Evolutionary conservation across 2,888 invertebrate genomes (phyloP).

Genomic region (Plebejus anna): DNA sequence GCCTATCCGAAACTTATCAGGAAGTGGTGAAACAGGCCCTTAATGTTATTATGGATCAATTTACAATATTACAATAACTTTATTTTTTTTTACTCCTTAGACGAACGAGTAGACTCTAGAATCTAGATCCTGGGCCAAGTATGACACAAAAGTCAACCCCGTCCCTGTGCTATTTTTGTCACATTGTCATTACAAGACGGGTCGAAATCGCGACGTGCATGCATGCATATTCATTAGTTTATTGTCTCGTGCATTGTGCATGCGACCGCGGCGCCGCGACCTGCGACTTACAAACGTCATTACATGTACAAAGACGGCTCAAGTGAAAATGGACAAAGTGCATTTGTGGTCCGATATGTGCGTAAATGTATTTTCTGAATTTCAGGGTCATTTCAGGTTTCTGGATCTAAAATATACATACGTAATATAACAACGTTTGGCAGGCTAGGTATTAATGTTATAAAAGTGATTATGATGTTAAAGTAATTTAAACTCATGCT

Average conservation of each 20-base stretch:
- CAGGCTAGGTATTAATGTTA: too few species aligned
- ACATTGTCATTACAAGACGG: conserved; percentile 73
- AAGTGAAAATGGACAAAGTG: neutral
- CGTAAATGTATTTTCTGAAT: neutral
- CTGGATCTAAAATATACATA: too few species aligned
- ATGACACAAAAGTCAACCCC: neutral
- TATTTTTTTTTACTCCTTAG: too few species aligned
- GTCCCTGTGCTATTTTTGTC: conserved; percentile 63
- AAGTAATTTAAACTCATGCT: neutral
- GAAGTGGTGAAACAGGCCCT: too few species aligned
- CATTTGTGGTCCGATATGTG: too few species aligned
- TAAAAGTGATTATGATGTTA: too few species aligned
- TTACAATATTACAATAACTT: too few species aligned
- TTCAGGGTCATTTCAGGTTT: neutral
- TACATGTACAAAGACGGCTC: neutral
- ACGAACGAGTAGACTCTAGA: neutral
- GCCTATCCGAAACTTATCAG: too few species aligned
- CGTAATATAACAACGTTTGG: too few species aligned
- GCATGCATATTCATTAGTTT: conserved; percentile 73
- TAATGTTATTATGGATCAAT: too few species aligned
- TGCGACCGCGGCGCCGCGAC: conserved; percentile 46
- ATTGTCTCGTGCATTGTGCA: conserved; percentile 71
- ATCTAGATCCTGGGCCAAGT: neutral
- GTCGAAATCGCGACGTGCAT: conserved; percentile 71
- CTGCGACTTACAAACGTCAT: conserved; percentile 33